These are phyloP conservation scores for Eupleurogrammus muticus DNA, from an alignment of 2,797 vertebrate species.

Conservation along the genomic window DNA sequence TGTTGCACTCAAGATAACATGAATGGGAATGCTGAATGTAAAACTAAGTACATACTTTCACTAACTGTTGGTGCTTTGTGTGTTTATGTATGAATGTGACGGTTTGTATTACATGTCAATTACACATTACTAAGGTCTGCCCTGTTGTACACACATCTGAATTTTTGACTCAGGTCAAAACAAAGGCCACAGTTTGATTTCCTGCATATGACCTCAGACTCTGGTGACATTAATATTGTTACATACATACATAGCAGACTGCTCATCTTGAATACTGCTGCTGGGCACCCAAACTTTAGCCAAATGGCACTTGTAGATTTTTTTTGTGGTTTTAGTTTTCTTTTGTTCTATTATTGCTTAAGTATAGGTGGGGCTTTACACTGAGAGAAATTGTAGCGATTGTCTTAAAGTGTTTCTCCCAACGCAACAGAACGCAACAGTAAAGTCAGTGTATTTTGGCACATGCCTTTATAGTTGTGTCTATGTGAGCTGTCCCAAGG, in stretches of 20 bases:
- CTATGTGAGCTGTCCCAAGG: conserved; percentile 3
- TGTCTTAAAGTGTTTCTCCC: conserved; percentile 1
- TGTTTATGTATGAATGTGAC: conserved; percentile 21
- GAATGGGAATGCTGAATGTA: conserved; percentile 6
- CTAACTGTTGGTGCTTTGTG: conserved; percentile 19
- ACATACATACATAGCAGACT: conserved; percentile 53
- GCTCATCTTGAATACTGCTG: conserved; percentile 32
- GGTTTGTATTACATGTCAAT: conserved; percentile 34
- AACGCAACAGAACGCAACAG: background rate
- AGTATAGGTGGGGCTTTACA: background rate
- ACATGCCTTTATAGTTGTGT: background rate
- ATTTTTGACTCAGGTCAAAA: conserved; percentile 58
- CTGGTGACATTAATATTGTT: conserved; percentile 10
- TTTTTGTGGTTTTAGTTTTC: background rate
- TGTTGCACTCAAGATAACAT: background rate
- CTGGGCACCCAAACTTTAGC: conserved; percentile 3
- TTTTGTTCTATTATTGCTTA: background rate
- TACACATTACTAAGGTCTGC: conserved; percentile 56
- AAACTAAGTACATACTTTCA: conserved; percentile 19
- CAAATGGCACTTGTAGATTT: background rate
- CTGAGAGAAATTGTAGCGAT: background rate
- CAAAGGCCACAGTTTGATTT: conserved; percentile 69
- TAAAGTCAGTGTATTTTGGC: conserved; percentile 7
- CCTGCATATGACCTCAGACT: conserved; percentile 58
- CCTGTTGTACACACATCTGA: conserved; percentile 20